Conservation (phyloP, 2,113 vertebrate genomes). For the Raja brachyura region DNA sequence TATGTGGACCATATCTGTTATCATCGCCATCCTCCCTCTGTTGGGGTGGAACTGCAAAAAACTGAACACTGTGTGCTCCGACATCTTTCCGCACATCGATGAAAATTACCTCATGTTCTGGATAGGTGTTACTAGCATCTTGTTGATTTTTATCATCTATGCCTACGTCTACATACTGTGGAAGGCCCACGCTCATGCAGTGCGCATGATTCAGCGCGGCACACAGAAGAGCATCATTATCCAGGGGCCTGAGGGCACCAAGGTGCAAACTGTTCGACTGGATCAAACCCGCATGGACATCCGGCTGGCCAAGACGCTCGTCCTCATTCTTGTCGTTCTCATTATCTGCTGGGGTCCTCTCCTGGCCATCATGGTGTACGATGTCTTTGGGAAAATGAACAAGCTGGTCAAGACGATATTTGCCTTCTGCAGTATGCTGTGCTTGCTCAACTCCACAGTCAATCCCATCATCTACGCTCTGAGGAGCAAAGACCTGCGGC, state of each 20-base stretch:
- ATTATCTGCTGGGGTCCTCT: constrained; percentile 98
- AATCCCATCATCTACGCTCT: constrained; percentile 98
- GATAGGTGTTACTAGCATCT: constrained; percentile 87
- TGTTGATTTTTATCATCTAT: constrained; percentile 94
- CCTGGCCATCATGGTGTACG: constrained; percentile 97
- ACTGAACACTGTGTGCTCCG: constrained; percentile 86
- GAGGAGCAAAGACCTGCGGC: constrained; percentile 92
- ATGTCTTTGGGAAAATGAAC: constrained; percentile 96
- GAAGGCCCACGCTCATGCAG: constrained; percentile 93
- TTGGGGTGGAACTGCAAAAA: constrained; percentile 98
- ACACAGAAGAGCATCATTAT: constrained; percentile 95
- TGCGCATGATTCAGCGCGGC: constrained; percentile 89
- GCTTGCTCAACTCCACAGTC: constrained; percentile 94
- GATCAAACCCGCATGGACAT: constrained; percentile 98
- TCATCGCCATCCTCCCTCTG: constrained; percentile 90
- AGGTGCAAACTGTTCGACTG: constrained; percentile 84
- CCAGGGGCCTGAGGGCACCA: constrained; percentile 85
- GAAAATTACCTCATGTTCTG: constrained; percentile 97
- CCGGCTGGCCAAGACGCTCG: constrained; percentile 92
- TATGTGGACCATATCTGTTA: constrained; percentile 95
- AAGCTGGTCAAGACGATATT: constrained; percentile 94
- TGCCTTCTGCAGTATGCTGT: constrained; percentile 96
- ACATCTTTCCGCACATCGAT: constrained; percentile 95
- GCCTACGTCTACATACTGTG: constrained; percentile 98
- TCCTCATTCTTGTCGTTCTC: constrained; percentile 91